phyloP scores from a whole-genome alignment of 2,113 vertebrate species.

The Proteles cristata region DNA sequence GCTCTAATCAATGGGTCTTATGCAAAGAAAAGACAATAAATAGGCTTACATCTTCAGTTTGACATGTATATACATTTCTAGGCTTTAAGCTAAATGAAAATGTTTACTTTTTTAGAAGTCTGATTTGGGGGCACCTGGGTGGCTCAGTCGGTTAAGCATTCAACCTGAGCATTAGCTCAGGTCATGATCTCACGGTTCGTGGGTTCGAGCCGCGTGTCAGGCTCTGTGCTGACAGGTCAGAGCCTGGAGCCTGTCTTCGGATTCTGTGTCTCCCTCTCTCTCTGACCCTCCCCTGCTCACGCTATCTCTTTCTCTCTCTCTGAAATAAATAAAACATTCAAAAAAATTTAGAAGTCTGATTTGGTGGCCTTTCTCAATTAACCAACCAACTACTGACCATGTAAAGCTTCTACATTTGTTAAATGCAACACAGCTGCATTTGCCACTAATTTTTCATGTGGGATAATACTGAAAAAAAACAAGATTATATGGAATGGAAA shows the following conservation, averaged over 20 bases:
- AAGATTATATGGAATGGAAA: background rate
- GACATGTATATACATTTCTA: background rate
- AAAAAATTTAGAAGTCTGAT: background rate
- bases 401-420: background rate
- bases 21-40: background rate
- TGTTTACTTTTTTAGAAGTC: background rate
- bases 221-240: no score
- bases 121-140: background rate
- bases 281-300: no score
- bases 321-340: no score
- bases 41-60: background rate
- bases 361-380: background rate
- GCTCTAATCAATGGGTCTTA: background rate
- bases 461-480: background rate
- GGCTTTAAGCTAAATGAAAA: background rate
- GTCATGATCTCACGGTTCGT: no score
- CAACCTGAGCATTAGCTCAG: no score
- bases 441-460: background rate
- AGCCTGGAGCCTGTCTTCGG: no score
- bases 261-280: no score
- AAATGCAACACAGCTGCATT: background rate
- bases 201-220: no score
- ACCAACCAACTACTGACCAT: background rate
- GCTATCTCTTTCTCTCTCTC: no score
- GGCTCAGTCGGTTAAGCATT: no score